A percentile compares a stretch with the other conserved stretches of the same genome.
These are phyloP conservation scores for Caenorhabditis brenneri DNA, from an alignment of 1,140 invertebrate genomes.

Conservation along the genomic window DNA sequence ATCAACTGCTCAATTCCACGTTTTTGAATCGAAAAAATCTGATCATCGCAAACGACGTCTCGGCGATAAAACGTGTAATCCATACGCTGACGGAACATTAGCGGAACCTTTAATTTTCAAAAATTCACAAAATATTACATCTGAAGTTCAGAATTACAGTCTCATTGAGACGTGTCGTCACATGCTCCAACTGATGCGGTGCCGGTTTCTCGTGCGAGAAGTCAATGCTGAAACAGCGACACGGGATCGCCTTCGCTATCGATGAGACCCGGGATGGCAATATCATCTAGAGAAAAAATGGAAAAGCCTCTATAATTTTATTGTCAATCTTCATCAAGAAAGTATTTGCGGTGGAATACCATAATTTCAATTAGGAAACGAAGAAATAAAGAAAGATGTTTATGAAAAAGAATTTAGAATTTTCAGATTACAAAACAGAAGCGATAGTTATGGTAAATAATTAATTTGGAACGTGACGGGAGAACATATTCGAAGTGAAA, in stretches of 20 bases:
- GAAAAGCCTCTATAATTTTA: no score
- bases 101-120: constrained; percentile 30
- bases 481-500: no score
- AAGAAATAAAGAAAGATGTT: no score
- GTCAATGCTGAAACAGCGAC: constrained; percentile 14
- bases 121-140: not conserved
- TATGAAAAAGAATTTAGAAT: no score
- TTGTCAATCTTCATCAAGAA: no score
- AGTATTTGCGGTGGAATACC: no score
- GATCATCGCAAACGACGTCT: constrained; percentile 56
- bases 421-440: no score
- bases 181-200: constrained; percentile 52
- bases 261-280: not conserved
- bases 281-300: not conserved
- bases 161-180: constrained; percentile 48
- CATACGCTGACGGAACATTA: constrained; percentile 54
- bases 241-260: not conserved
- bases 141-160: constrained; percentile 50
- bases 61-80: constrained; percentile 56
- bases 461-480: no score
- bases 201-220: constrained; percentile 52
- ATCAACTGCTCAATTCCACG: constrained; percentile 49
- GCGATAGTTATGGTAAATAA: no score
- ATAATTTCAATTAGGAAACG: no score
- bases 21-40: constrained; percentile 51